phyloP scores from a whole-genome alignment of 2,113 vertebrate genomes.

The Vicugna pacos region DNA sequence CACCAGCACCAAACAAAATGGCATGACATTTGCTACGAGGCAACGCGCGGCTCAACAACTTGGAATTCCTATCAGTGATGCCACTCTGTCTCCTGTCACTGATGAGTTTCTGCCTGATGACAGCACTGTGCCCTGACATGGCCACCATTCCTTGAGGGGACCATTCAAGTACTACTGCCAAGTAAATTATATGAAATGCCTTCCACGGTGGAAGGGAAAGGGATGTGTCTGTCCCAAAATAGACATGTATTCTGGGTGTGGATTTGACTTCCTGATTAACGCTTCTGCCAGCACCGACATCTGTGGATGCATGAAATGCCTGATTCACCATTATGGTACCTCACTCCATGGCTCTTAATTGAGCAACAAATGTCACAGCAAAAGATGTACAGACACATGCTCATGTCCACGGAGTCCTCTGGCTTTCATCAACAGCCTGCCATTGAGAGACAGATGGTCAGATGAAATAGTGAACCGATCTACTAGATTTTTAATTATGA shows the following conservation, averaged over 20 bases:
- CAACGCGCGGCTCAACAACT: accelerated
- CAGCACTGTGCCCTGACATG: neutral
- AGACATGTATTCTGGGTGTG: accelerated
- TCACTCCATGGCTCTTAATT: neutral
- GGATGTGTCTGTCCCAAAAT: neutral
- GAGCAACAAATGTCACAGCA: neutral
- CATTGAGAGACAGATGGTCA: neutral
- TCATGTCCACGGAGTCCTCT: accelerated
- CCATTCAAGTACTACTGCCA: too few species aligned
- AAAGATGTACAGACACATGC: accelerated
- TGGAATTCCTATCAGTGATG: accelerated
- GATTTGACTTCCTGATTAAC: neutral
- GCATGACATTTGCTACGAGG: neutral
- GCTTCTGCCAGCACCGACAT: neutral
- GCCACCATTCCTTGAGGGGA: neutral
- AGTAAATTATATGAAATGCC: neutral
- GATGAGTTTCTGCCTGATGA: neutral
- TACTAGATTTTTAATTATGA: too few species aligned
- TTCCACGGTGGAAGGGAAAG: accelerated
- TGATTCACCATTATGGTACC: accelerated
- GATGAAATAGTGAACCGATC: too few species aligned
- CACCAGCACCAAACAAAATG: accelerated
- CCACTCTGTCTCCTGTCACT: accelerated
- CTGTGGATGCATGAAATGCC: too few species aligned
- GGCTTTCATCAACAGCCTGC: too few species aligned